phyloP scores from a whole-genome alignment of 1,140 invertebrate species.

The Temnothorax curvispinosus region DNA sequence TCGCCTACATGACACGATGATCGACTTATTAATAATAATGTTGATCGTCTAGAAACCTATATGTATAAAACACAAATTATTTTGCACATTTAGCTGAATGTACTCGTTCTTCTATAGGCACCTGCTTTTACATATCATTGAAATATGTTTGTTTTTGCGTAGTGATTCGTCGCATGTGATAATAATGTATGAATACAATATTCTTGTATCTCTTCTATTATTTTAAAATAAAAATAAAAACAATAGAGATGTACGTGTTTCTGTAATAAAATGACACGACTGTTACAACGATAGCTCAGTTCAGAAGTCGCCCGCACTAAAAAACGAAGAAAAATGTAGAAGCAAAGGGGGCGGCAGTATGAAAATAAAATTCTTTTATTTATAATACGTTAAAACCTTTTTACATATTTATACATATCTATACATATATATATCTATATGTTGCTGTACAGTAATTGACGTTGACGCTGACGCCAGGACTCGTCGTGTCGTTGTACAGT shows the following conservation, averaged over 20 bases:
- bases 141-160: neutral
- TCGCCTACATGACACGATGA: neutral
- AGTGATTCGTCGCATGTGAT: neutral
- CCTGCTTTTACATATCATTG: neutral
- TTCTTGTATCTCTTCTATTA: neutral
- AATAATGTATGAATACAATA: neutral
- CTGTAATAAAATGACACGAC: neutral
- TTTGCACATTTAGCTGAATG: neutral
- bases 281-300: neutral
- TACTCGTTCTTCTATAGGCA: neutral
- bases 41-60: neutral
- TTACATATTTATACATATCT: constrained; percentile 9
- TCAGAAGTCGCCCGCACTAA: neutral
- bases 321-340: neutral
- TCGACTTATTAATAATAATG: neutral
- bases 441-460: neutral
- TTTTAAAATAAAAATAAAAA: neutral
- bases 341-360: neutral
- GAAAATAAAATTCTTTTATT: constrained; percentile 59
- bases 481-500: constrained; percentile 20
- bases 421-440: neutral
- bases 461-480: neutral
- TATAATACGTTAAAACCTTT: constrained; percentile 26
- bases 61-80: neutral
- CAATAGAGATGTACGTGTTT: neutral